Evolutionary conservation across 2,113 vertebrate genomes (phyloP), one percentile per base, ranked within the genome.

Genomic region (Machaerirhynchus nigripectus): DNA sequence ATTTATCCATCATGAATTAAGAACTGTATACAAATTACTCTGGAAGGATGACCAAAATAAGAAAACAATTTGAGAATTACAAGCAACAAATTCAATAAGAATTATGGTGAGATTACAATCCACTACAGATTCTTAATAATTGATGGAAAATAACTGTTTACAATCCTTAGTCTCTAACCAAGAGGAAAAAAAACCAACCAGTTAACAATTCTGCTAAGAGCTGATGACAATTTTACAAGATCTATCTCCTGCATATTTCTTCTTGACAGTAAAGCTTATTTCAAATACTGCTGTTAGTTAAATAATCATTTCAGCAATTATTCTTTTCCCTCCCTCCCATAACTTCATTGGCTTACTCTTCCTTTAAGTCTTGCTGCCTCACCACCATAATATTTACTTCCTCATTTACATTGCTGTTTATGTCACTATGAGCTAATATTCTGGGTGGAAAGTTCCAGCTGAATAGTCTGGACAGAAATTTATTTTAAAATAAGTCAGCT

Each of bases 291-390:
- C 14, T 83, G 17, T 24, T 63, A 87, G 9, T 33, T 67, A 88
- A 79, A 92, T 20, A 75, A 39, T 16, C 1, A 73, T 60, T 90
- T 73, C 49, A 80, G 27, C 16, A 73, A 90, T 26, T 65, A 20
- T 44, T 59, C 24, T 28, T 28, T 23, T 11, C 3, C 5, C 7
- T 10, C 11, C 1, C 4, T 2, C 6, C 10, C 7, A 4, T 11
- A 71, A 79, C 28, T 84, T 90, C 31, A 64, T 10, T 64, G 37
- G 12, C 42, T 86, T 59, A 60, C 31, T 71, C 20, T 35, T 85
- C 49, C 24, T 57, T 69, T 3, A 64, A 59, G 19, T 68, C 67
- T 77, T 46, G 37, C 49, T 42, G 35, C 14, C 37, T 61, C 28
- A 73, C 24, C 28, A 73, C 10, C 37, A 40, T 11, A 18, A 44